Percentiles rank a stretch among this genome's conserved stretches.
Evolutionary conservation across 2,888 invertebrate genomes (phyloP).

Genomic region (Meta bourneti): DNA sequence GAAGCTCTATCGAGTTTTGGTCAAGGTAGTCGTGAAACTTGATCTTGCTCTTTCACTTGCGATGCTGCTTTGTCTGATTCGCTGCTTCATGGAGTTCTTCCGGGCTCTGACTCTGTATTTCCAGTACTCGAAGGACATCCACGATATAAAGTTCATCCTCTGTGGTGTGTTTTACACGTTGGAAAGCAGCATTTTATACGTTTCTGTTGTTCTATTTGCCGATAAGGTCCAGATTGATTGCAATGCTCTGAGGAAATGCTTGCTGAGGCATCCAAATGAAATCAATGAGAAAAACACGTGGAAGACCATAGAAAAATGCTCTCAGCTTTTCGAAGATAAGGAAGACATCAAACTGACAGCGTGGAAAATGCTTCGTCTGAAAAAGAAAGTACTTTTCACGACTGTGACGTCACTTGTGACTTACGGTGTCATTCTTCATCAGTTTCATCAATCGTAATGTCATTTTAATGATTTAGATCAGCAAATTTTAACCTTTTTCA

Average conservation of each 20-base stretch:
- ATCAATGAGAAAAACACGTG: slow-evolving; percentile 19
- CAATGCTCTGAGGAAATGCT: slow-evolving; percentile 36
- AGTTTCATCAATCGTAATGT: slow-evolving; percentile 27
- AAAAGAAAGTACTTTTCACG: slow-evolving; percentile 64
- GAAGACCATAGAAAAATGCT: slow-evolving; percentile 52
- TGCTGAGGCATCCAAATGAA: slow-evolving; percentile 27
- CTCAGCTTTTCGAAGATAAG: slow-evolving; percentile 65
- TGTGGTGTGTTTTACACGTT: slow-evolving; percentile 47
- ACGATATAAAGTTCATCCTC: slow-evolving; percentile 46
- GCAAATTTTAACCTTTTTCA: too few species aligned
- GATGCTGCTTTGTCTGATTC: slow-evolving; percentile 46
- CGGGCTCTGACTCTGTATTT: slow-evolving; percentile 60
- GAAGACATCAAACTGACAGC: slow-evolving; percentile 62
- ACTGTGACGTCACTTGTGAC: slow-evolving; percentile 52
- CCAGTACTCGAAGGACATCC: slow-evolving; percentile 53
- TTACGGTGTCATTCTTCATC: slow-evolving; percentile 57
- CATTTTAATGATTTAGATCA: too few species aligned
- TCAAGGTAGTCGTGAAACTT: slow-evolving; percentile 29
- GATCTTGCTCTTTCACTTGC: slow-evolving; percentile 27
- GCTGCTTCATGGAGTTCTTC: slow-evolving; percentile 66
- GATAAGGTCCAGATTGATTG: slow-evolving; percentile 51
- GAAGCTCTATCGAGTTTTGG: slow-evolving; percentile 31
- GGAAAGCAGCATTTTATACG: slow-evolving; percentile 43
- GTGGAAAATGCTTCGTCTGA: slow-evolving; percentile 67
- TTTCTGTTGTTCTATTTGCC: slow-evolving; percentile 37